phyloP scores from a whole-genome alignment of 2,797 vertebrate species.

The Rousettus madagascariensis region DNA sequence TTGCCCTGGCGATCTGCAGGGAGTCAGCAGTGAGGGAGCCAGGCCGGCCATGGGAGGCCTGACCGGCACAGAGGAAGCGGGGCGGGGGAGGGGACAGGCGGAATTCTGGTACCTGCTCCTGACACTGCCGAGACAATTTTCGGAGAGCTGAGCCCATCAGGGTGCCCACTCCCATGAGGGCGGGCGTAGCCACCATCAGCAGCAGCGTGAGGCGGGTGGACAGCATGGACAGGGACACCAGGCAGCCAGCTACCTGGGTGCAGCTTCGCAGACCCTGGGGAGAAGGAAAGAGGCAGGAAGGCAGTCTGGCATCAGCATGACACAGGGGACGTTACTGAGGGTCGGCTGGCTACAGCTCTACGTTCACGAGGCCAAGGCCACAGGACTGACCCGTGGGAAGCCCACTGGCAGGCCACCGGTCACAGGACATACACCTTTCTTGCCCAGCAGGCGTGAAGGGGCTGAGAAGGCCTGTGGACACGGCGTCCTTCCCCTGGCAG shows the following conservation, averaged over 20 bases:
- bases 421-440: neutral
- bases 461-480: neutral
- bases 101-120: constrained; percentile 91
- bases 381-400: neutral
- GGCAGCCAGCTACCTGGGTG: constrained; percentile 93
- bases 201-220: constrained; percentile 94
- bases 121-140: constrained; percentile 91
- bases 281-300: neutral
- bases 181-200: constrained; percentile 90
- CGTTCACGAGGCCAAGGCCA: neutral
- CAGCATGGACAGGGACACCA: constrained; percentile 94
- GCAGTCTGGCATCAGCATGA: neutral
- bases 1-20: constrained; percentile 93
- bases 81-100: accelerated
- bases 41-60: neutral
- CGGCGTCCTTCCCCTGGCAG: neutral
- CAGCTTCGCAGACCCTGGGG: constrained; percentile 93
- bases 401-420: neutral
- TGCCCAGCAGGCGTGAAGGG: neutral
- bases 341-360: neutral
- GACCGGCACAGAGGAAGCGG: neutral
- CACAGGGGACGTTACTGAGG: neutral
- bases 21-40: neutral
- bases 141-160: constrained; percentile 92
- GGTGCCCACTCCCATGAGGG: constrained; percentile 90